Evolutionary conservation across 2,888 invertebrate genomes (phyloP), one percentile per base, ranked within the genome.

Genomic region (Scaptodrosophila latifasciaeformis): DNA sequence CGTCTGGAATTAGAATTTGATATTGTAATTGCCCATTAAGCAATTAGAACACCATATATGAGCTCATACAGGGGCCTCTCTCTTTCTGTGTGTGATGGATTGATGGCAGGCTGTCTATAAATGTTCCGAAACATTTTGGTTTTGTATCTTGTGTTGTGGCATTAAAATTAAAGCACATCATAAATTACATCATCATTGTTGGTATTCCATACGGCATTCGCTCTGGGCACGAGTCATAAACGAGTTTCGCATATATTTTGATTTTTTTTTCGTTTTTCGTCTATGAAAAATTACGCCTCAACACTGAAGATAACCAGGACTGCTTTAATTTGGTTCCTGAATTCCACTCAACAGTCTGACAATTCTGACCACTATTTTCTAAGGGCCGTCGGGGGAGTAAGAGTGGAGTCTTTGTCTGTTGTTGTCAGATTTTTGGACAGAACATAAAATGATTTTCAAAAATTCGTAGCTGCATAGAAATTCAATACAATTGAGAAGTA

Each of bases 1-100:
- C n/a, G n/a, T n/a, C n/a, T n/a, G n/a, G 50, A 53, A 54, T 60
- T 55, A 56, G 30, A 57, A 47, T 70, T 55, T 44, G 43, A 43
- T 29, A 42, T 55, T 42, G 19, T 53, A 56, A 58, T 42, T 47
- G 54, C 46, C 59, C 61, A 49, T 63, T 46, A 61, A 61, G 62
- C 79, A 71, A 79, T 71, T 71, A 68, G 53, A 62, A 48, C 53
- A 18, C 71, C 79, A 76, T 76, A 79, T 79, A 71, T 71, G 79
- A 50, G 71, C 58, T 54, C 64, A 62, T 62, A n/a, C n/a, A n/a
- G n/a, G n/a, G n/a, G n/a, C n/a, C n/a, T n/a, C n/a, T n/a, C n/a
- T n/a, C n/a, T n/a, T n/a, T n/a, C n/a, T n/a, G n/a, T n/a, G n/a
- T n/a, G n/a, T n/a, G n/a, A n/a, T n/a, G n/a, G n/a, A n/a, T n/a